phyloP scores from a whole-genome alignment of 2,888 invertebrate genomes.

The Cosmia trapezina region DNA sequence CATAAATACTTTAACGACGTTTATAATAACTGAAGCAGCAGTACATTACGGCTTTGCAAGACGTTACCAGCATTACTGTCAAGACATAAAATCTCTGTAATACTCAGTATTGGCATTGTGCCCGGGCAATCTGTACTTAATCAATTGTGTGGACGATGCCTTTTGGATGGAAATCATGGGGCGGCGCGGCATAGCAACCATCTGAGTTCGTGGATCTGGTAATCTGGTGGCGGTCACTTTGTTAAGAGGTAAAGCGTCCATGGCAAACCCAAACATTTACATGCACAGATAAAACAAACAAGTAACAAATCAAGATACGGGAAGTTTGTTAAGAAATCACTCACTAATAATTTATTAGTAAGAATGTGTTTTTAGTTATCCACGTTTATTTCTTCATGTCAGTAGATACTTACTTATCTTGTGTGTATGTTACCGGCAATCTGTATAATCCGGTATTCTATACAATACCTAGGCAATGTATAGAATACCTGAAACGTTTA shows the following conservation, averaged over 20 bases:
- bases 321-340: background rate
- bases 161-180: slow-evolving; percentile 4
- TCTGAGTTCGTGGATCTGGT: slow-evolving; percentile 18
- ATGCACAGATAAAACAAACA: slow-evolving; percentile 18
- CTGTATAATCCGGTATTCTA: too few relatives aligned
- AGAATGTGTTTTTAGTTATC: too few relatives aligned
- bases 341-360: background rate
- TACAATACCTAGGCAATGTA: too few relatives aligned
- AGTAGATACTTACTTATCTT: background rate
- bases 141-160: slow-evolving; percentile 26
- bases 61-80: slow-evolving; percentile 23
- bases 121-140: slow-evolving; percentile 34
- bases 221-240: slow-evolving; percentile 10
- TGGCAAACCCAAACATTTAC: slow-evolving; percentile 13
- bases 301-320: slow-evolving; percentile 2
- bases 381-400: background rate
- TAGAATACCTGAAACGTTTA: too few relatives aligned
- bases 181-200: background rate
- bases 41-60: slow-evolving; percentile 27
- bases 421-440: too few relatives aligned
- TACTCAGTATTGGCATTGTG: slow-evolving; percentile 40
- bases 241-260: background rate
- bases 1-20: slow-evolving; percentile 27
- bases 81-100: slow-evolving; percentile 30
- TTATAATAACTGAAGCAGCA: slow-evolving; percentile 14